phyloP scores from a whole-genome alignment of 2,888 invertebrate genomes.

The Empis livida region DNA sequence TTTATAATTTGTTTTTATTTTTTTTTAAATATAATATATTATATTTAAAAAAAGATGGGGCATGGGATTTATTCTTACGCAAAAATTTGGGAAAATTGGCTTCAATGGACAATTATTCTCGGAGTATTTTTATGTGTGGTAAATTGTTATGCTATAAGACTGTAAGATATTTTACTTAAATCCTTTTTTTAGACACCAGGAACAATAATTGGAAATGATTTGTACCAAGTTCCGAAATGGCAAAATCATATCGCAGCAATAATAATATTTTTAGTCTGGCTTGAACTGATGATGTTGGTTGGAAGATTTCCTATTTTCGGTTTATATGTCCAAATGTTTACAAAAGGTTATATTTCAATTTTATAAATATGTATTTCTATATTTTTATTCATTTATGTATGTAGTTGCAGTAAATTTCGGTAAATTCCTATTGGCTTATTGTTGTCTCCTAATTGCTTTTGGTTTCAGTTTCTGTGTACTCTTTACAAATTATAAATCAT shows the following conservation, averaged over 20 bases:
- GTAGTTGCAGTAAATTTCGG: constrained; percentile 66
- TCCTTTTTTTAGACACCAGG: constrained; percentile 24
- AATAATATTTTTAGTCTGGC: constrained; percentile 67
- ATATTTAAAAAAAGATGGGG: constrained; percentile 39
- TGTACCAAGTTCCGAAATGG: constrained; percentile 42
- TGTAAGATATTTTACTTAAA: background rate
- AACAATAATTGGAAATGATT: constrained; percentile 23
- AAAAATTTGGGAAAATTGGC: constrained; percentile 72
- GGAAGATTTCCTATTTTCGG: constrained; percentile 78
- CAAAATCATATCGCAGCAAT: constrained; percentile 70
- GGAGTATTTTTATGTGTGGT: constrained; percentile 57
- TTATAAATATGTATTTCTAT: background rate
- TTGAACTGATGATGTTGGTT: constrained; percentile 74
- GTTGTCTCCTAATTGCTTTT: constrained; percentile 67
- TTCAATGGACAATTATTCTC: constrained; percentile 64
- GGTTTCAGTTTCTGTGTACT: constrained; percentile 70
- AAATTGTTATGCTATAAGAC: constrained; percentile 11
- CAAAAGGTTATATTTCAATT: constrained; percentile 41
- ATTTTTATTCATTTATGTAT: constrained; percentile 2
- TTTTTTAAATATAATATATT: background rate
- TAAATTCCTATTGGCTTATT: constrained; percentile 67
- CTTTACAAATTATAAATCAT: constrained; percentile 63
- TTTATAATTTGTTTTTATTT: background rate
- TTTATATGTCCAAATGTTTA: constrained; percentile 78
- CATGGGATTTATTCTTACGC: constrained; percentile 61